These are phyloP conservation scores for Callyntrura guangdongensis DNA, from an alignment of 2,888 invertebrate species.

Conservation along the genomic window DNA sequence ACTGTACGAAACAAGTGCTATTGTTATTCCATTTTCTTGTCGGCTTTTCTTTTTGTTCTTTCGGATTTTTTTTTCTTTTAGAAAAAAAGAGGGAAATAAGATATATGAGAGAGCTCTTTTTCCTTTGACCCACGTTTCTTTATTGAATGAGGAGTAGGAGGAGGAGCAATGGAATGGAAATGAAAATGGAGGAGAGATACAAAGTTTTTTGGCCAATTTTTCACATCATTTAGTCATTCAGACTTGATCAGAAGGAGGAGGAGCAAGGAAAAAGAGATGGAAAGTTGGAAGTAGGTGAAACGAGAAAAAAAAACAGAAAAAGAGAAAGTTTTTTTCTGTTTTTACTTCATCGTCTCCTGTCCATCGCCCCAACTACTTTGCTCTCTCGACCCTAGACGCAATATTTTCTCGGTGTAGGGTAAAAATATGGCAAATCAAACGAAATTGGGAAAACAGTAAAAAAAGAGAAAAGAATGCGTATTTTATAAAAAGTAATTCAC, in stretches of 20 bases:
- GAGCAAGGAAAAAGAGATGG: not conserved
- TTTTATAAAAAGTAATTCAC: not conserved
- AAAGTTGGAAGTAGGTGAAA: constrained; percentile 53
- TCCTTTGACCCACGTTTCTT: not conserved
- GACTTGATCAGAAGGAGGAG: not conserved
- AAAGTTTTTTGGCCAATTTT: constrained; percentile 45
- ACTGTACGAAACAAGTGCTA: not conserved
- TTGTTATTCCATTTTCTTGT: constrained; percentile 12
- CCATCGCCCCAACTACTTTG: not conserved
- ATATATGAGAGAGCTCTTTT: not conserved
- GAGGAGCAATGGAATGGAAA: not conserved
- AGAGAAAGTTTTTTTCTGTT: constrained; percentile 2
- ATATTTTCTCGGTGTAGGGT: not conserved
- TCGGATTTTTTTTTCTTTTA: not conserved
- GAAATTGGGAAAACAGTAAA: not conserved
- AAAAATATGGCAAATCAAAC: not conserved
- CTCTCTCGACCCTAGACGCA: not conserved
- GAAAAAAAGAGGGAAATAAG: not conserved
- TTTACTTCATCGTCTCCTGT: not conserved
- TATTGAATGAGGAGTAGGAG: not conserved
- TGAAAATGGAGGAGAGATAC: not conserved
- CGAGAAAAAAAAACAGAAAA: not conserved
- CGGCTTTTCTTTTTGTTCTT: not conserved
- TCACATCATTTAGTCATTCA: constrained; percentile 51
- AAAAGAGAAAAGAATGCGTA: not conserved